Conservation (phyloP, 2,888 invertebrate genomes). For the Cordilura impudica region DNA sequence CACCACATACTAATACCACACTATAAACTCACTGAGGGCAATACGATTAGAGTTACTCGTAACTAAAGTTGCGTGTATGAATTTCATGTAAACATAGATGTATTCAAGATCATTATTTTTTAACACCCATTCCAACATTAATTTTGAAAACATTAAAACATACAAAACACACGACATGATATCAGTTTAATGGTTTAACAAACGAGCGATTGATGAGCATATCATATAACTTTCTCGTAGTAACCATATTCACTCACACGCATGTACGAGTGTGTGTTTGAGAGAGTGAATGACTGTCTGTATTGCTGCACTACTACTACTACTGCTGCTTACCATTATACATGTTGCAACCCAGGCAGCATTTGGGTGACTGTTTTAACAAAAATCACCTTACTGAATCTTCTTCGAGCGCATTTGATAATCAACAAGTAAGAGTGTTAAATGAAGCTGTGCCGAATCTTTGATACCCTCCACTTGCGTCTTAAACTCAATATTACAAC, state of each 20-base stretch:
- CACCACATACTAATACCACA: background rate
- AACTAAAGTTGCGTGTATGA: slow-evolving; percentile 69
- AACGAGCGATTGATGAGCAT: slow-evolving; percentile 69
- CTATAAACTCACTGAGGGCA: background rate
- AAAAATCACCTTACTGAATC: no score
- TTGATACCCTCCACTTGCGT: no score
- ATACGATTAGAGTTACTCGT: background rate
- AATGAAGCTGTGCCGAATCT: no score
- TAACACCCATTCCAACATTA: slow-evolving; percentile 57
- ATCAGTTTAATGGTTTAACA: slow-evolving; percentile 72
- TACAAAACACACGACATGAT: slow-evolving; percentile 69
- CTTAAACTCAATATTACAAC: no score
- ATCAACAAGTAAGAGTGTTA: no score
- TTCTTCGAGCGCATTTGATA: no score
- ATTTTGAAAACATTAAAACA: slow-evolving; percentile 32
- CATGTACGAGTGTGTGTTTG: background rate
- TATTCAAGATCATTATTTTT: slow-evolving; percentile 66
- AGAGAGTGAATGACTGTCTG: no score
- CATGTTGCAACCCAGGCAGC: no score
- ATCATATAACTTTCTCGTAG: slow-evolving; percentile 63
- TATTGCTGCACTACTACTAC: no score
- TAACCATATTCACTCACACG: background rate
- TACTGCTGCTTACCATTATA: no score
- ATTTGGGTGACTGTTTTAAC: no score
- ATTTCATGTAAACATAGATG: slow-evolving; percentile 73